phyloP scores from a whole-genome alignment of 2,797 vertebrate genomes.

The Lophotriccus pileatus region DNA sequence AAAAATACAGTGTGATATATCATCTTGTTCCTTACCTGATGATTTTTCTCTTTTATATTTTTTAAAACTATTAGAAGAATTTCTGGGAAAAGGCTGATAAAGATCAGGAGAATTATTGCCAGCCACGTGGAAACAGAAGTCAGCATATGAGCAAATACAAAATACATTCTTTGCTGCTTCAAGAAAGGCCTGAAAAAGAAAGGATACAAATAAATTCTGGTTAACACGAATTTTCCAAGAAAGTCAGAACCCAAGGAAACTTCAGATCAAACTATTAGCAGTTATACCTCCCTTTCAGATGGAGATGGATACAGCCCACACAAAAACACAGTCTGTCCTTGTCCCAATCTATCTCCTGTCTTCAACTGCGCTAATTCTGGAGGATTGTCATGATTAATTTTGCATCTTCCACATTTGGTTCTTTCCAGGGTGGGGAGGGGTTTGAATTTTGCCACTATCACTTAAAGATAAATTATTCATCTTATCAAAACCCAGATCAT shows the following conservation, averaged over 20 bases:
- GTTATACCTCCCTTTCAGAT: background rate
- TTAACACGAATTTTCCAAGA: background rate
- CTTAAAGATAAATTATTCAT: background rate
- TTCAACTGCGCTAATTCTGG: background rate
- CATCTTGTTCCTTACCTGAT: conserved; percentile 83
- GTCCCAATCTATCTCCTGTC: background rate
- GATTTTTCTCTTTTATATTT: conserved; percentile 80
- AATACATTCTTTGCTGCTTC: conserved; percentile 95
- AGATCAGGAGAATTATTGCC: conserved; percentile 92
- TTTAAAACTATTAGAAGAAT: conserved; percentile 87
- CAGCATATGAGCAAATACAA: conserved; percentile 96
- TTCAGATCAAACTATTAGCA: background rate
- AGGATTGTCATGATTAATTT: background rate
- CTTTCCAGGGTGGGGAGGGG: background rate
- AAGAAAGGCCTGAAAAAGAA: conserved; percentile 90
- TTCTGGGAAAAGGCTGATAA: conserved; percentile 94
- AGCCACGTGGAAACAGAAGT: conserved; percentile 93
- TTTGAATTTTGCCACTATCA: background rate
- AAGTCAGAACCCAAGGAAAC: background rate
- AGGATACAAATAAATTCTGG: conserved; percentile 27
- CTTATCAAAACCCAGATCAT: background rate
- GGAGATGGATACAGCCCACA: background rate
- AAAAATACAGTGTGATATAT: background rate
- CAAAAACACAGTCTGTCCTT: background rate
- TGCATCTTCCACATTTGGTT: background rate